Evolutionary conservation across 2,888 invertebrate genomes (phyloP).

Genomic region (Thysanoteuthis rhombus): DNA sequence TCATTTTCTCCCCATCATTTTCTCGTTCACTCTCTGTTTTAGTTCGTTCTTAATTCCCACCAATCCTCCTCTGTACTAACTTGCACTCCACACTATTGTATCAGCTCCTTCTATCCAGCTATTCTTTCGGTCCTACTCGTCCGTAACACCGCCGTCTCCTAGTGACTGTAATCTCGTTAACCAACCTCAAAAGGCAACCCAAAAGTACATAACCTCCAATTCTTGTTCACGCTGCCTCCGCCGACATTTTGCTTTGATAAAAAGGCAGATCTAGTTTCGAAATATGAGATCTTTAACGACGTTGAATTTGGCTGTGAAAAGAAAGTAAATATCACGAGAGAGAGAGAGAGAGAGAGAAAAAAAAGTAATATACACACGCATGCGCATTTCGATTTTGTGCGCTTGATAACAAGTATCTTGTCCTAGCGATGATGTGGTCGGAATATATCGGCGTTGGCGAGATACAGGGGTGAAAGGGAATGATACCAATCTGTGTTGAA

Average conservation of each 20-base stretch:
- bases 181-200: neutral
- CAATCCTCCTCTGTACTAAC: no score
- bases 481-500: neutral
- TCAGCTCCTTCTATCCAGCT: neutral
- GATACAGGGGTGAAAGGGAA: no score
- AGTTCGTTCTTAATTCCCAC: neutral
- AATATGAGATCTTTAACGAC: neutral
- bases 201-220: neutral
- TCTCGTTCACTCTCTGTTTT: neutral
- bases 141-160: neutral
- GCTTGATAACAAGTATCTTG: neutral
- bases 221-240: neutral
- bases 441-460: neutral
- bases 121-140: neutral
- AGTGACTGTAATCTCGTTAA: neutral
- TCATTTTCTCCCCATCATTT: no score
- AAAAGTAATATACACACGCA: neutral
- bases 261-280: neutral
- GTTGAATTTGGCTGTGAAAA: neutral
- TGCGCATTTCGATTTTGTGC: neutral
- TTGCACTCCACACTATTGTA: no score
- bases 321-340: neutral
- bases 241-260: neutral
- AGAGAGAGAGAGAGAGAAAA: neutral
- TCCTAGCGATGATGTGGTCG: neutral